Percentiles rank a stretch among this genome's conserved stretches.
Evolutionary conservation across 2,113 vertebrate species (phyloP).

Genomic region (Gallinago paraguaiae): DNA sequence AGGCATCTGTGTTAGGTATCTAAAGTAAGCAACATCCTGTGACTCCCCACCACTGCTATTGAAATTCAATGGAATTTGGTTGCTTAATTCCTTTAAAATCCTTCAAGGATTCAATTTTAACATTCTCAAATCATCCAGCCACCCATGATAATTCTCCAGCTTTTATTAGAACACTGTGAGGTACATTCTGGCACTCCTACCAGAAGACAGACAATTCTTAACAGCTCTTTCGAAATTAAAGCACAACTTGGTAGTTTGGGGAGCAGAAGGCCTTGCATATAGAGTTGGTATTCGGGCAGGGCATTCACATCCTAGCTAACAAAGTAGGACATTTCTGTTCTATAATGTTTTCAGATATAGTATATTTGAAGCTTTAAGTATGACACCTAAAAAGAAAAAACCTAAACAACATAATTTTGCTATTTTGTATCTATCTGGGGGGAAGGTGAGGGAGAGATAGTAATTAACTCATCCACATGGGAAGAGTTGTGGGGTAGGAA

Average conservation of each 20-base stretch:
- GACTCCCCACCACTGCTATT: not conserved
- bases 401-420: not conserved
- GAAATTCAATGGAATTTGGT: not conserved
- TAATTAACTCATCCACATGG: not conserved
- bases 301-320: not conserved
- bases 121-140: not conserved
- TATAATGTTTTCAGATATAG: not conserved
- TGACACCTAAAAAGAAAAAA: not conserved
- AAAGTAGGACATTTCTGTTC: not conserved
- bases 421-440: not conserved
- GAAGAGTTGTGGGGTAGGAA: not conserved
- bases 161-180: not conserved
- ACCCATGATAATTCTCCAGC: not conserved
- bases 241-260: not conserved
- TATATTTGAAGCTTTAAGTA: not conserved
- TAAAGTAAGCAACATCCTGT: not conserved
- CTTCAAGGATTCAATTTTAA: not conserved
- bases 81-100: not conserved
- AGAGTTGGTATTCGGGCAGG: not conserved
- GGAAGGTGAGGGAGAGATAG: fast-evolving
- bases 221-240: not conserved
- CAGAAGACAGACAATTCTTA: not conserved
- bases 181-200: not conserved
- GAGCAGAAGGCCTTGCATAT: not conserved
- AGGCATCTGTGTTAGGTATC: not conserved